These are phyloP conservation scores for Harlomillsia oculata DNA, from an alignment of 1,140 invertebrate genomes.

Conservation along the genomic window DNA sequence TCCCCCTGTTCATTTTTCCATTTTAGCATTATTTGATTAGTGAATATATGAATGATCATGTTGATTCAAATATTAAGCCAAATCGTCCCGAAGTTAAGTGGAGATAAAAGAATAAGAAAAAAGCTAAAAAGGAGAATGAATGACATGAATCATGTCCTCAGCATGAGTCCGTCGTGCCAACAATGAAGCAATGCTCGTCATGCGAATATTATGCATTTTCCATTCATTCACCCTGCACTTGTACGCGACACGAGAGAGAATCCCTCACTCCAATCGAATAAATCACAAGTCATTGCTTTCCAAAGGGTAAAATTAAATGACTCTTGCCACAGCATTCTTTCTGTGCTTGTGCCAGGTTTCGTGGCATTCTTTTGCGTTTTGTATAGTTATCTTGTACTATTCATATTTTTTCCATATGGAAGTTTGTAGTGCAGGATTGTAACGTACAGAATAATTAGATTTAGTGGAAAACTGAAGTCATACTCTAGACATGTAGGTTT, in stretches of 20 bases:
- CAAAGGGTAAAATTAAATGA: too few species aligned
- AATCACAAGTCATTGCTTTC: slow-evolving; percentile 5
- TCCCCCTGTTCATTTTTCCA: too few species aligned
- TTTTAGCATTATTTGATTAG: background rate
- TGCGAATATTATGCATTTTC: slow-evolving; percentile 18
- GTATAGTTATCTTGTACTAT: slow-evolving; percentile 4
- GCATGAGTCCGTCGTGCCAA: slow-evolving; percentile 14
- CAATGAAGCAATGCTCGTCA: slow-evolving; percentile 16
- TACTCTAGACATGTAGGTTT: background rate
- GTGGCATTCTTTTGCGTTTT: background rate
- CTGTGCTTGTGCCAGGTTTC: background rate
- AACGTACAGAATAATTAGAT: background rate
- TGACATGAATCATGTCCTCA: slow-evolving; percentile 24
- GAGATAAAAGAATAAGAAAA: slow-evolving; percentile 18
- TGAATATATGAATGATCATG: background rate
- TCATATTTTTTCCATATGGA: slow-evolving; percentile 2
- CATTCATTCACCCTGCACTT: too few species aligned
- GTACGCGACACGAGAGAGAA: slow-evolving; percentile 11
- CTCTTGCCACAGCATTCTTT: slow-evolving; percentile 3
- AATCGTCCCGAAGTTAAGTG: background rate
- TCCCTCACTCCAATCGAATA: slow-evolving; percentile 1
- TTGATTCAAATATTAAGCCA: background rate
- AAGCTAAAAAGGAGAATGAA: slow-evolving; percentile 12
- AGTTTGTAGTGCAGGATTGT: background rate
- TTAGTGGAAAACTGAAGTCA: background rate